Evolutionary conservation across 1,140 invertebrate species (phyloP).

Genomic region (Dreissena polymorpha): DNA sequence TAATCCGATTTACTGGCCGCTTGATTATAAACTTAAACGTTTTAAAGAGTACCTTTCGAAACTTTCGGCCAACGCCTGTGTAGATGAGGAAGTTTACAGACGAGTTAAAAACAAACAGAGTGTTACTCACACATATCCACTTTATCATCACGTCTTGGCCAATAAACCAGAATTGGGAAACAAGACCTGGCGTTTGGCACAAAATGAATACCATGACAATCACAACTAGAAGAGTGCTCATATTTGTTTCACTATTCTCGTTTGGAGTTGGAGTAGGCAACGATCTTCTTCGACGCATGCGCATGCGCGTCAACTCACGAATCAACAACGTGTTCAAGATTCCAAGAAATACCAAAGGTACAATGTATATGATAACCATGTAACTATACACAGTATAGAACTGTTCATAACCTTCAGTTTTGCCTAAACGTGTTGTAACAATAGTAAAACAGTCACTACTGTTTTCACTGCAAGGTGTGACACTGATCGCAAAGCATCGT

Average conservation of each 20-base stretch:
- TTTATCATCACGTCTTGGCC: conserved; percentile 61
- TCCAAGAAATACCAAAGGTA: conserved; percentile 64
- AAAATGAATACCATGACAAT: conserved; percentile 76
- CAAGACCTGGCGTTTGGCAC: conserved; percentile 74
- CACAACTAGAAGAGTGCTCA: conserved; percentile 72
- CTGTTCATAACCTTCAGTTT: conserved; percentile 62
- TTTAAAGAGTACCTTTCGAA: conserved; percentile 67
- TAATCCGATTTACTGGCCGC: conserved; percentile 20
- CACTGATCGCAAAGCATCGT: conserved; percentile 67
- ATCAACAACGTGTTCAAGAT: conserved; percentile 70
- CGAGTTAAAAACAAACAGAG: conserved; percentile 73
- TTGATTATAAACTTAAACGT: conserved; percentile 58
- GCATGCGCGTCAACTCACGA: conserved; percentile 74
- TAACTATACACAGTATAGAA: conserved; percentile 70
- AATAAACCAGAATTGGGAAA: conserved; percentile 72
- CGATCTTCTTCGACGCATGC: conserved; percentile 68
- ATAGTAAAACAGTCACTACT: conserved; percentile 55
- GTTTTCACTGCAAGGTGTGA: conserved; percentile 56
- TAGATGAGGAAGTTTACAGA: conserved; percentile 77
- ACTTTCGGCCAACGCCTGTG: conserved; percentile 73
- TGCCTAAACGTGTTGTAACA: conserved; percentile 64
- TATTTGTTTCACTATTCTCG: conserved; percentile 74
- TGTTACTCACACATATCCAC: conserved; percentile 73
- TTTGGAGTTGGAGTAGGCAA: conserved; percentile 67
- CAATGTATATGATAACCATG: conserved; percentile 70